Evolutionary conservation across 2,797 vertebrate genomes (phyloP).

Genomic region (Hemibagrus guttatus): DNA sequence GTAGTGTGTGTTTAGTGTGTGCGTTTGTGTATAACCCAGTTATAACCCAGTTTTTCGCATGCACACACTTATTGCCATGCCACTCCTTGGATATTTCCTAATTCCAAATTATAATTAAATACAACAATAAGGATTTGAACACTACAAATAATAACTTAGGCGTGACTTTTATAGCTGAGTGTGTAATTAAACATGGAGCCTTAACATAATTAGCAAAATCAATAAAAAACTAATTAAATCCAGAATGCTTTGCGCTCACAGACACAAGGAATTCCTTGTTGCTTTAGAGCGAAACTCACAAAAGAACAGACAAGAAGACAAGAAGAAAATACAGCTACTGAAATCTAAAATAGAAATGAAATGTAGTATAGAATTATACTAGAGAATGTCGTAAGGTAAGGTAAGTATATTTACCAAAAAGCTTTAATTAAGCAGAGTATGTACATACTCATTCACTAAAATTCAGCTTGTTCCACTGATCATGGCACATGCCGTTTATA

Average conservation of each 20-base stretch:
- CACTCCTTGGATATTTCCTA: neutral
- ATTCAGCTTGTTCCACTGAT: neutral
- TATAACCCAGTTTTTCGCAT: neutral
- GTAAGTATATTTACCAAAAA: neutral
- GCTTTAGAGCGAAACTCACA: neutral
- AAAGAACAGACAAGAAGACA: neutral
- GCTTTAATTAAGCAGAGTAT: neutral
- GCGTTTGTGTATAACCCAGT: neutral
- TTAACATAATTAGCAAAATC: neutral
- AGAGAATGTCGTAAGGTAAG: neutral
- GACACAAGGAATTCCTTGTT: neutral
- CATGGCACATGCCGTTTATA: neutral
- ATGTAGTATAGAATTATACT: neutral
- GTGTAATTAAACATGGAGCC: neutral
- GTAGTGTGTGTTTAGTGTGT: no score
- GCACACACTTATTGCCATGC: neutral
- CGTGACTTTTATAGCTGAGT: neutral
- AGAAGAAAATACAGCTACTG: neutral
- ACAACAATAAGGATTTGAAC: neutral
- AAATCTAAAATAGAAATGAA: neutral
- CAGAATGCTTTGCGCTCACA: neutral
- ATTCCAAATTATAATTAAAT: neutral
- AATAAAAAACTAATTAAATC: neutral
- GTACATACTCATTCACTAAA: no score
- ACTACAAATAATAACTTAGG: neutral